Evolutionary conservation across 2,888 invertebrate species (phyloP), one percentile per base, ranked within the genome.

Genomic region (Agriotes lineatus): DNA sequence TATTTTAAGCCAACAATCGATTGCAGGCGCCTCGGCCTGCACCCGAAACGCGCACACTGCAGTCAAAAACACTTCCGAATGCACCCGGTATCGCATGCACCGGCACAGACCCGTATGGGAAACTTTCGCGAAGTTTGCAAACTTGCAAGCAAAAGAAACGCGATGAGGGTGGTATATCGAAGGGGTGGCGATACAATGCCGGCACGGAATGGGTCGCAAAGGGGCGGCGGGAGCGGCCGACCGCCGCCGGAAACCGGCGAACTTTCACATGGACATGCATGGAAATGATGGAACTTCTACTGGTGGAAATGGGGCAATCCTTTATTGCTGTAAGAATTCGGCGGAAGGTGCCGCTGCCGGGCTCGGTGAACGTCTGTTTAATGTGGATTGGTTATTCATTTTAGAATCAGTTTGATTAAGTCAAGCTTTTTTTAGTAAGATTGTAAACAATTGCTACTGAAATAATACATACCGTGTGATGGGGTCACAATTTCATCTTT

Each of bases 111-210:
- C 33, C 56, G 45, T 67, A 54, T 37, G 52, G n/a, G 30, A 68
- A 77, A 76, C 52, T 74, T 72, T 77, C 74, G 75, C 76, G 76
- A 74, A 73, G 74, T 77, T 76, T 71, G 74, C 77, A 74, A 48
- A 75, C 72, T 73, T 67, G 65, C 69, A 65, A 48, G 62, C 62
- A 69, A 76, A 76, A 77, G 74, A 74, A 76, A 78, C 19, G 69
- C 76, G 76, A 75, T 75, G 77, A 77, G 78, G 78, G 78, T 78
- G 79, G 79, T 78, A 80, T 75, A 75, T 67, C 74, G 72, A 62
- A 76, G 75, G 72, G 77, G 78, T 77, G 79, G 78, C 76, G 77
- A 78, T 78, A 79, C 78, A 80, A 80, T 79, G 80, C 79, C 77
- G 77, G 76, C 76, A 76, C 74, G 73, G 76, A 75, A 68, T 73